A percentile compares a stretch with the other conserved stretches of the same genome.
These are phyloP conservation scores for Tipula lateralis DNA, from an alignment of 2,888 invertebrate genomes.

Conservation along the genomic window DNA sequence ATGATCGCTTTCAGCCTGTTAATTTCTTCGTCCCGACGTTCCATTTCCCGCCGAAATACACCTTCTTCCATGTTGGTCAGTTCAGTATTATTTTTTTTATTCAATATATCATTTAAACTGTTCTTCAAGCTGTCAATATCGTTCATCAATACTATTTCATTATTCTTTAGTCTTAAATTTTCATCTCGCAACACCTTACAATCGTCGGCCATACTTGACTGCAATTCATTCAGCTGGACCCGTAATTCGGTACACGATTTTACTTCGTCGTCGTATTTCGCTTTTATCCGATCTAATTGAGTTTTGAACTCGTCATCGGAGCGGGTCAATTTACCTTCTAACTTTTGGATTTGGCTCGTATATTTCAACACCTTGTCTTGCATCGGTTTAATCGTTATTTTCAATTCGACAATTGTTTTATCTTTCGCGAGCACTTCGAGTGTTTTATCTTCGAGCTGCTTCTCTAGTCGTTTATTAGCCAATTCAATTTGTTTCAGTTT, in stretches of 20 bases:
- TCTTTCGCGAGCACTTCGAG: neutral
- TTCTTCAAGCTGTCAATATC: neutral
- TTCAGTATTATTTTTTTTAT: too few relatives aligned
- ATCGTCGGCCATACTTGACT: neutral
- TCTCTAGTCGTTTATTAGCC: neutral
- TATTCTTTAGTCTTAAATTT: neutral
- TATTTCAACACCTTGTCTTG: neutral
- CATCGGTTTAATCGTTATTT: neutral
- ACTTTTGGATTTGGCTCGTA: neutral
- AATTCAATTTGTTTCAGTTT: neutral
- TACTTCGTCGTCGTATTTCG: neutral
- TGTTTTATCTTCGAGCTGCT: neutral
- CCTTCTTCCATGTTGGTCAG: too few relatives aligned
- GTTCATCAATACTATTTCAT: neutral
- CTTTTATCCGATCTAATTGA: neutral
- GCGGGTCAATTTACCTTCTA: neutral
- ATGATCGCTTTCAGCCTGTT: neutral
- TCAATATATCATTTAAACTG: neutral
- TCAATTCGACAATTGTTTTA: neutral
- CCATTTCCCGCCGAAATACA: neutral
- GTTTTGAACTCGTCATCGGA: neutral
- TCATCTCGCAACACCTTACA: neutral
- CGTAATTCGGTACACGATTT: neutral
- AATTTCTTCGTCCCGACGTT: neutral
- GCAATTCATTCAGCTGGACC: neutral